Conservation (phyloP, 2,888 invertebrate genomes). For the Tethea ocularis region DNA sequence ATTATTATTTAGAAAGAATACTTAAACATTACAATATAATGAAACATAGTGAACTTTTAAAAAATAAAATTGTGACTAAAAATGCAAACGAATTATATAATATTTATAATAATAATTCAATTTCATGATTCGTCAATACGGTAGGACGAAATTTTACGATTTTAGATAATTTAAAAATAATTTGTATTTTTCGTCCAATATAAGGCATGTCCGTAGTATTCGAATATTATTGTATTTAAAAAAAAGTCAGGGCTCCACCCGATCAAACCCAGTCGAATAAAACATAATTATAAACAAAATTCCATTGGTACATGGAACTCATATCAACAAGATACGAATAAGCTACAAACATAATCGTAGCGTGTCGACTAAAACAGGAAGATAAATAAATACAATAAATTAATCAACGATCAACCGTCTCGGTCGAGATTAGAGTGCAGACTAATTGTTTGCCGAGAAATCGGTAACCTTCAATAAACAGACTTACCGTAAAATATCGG, state of each 20-base stretch:
- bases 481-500: too few species aligned
- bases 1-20: conserved; percentile 26
- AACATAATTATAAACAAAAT: not conserved
- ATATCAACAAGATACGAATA: not conserved
- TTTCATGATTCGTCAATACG: not conserved
- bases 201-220: not conserved
- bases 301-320: not conserved
- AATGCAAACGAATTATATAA: conserved; percentile 37
- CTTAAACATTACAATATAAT: conserved; percentile 19
- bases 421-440: not conserved
- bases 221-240: not conserved
- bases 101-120: conserved; percentile 9
- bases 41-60: conserved; percentile 13
- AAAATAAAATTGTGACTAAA: conserved; percentile 27
- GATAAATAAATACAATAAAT: not conserved
- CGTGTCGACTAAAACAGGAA: not conserved
- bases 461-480: not conserved
- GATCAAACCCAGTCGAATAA: not conserved
- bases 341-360: not conserved
- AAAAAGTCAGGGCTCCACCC: not conserved
- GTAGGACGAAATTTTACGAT: not conserved
- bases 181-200: conserved; percentile 32
- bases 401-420: not conserved
- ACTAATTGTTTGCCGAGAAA: not conserved
- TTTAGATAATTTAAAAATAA: conserved; percentile 16